A percentile compares a stretch with the other conserved stretches of the same genome.
Evolutionary conservation across 2,113 vertebrate genomes (phyloP).

Genomic region (Salminus brasiliensis): DNA sequence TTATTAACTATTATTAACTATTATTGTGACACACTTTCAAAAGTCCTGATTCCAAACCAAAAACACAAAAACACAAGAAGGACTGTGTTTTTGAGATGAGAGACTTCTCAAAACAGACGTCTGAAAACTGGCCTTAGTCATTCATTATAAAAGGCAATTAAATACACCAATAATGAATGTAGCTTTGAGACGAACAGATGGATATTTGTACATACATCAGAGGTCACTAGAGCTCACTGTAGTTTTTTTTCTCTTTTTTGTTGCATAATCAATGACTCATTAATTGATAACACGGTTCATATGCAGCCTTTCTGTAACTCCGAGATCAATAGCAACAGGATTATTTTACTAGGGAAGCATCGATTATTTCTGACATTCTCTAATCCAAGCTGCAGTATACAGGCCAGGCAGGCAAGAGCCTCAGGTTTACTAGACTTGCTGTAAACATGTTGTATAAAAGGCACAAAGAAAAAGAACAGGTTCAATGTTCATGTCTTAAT

Average conservation of each 20-base stretch:
- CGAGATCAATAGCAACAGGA: conserved; percentile 50
- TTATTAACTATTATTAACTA: too few relatives aligned
- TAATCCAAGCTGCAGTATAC: conserved; percentile 46
- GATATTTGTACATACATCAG: conserved; percentile 7
- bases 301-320: conserved; percentile 41
- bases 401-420: conserved; percentile 13
- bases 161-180: background rate
- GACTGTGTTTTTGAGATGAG: too few relatives aligned
- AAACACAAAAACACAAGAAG: too few relatives aligned
- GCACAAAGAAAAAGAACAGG: background rate
- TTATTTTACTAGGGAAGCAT: conserved; percentile 52
- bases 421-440: conserved; percentile 27
- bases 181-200: background rate
- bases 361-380: conserved; percentile 45
- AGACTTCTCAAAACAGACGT: background rate
- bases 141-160: background rate
- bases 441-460: conserved; percentile 15
- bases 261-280: conserved; percentile 49
- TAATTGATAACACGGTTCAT: conserved; percentile 46
- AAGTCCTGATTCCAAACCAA: too few relatives aligned
- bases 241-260: background rate
- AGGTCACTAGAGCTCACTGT: conserved; percentile 16
- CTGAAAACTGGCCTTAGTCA: background rate
- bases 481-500: conserved; percentile 34
- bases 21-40: too few relatives aligned